These are phyloP conservation scores for Gobiocypris rarus DNA, from an alignment of 2,113 vertebrate species.

Conservation along the genomic window DNA sequence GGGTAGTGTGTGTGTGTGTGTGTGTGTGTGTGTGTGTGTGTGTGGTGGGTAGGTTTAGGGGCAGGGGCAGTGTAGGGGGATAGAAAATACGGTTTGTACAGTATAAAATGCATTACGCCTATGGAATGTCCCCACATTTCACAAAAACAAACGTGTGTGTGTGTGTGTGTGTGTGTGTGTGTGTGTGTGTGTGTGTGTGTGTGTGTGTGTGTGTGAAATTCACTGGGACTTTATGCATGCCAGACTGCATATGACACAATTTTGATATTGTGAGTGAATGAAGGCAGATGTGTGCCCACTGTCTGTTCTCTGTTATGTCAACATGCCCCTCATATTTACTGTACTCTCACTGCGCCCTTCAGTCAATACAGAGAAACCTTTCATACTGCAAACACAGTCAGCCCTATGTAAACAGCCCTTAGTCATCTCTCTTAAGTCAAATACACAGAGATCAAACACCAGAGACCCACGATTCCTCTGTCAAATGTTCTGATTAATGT, in stretches of 20 bases:
- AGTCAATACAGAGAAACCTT: conserved; percentile 14
- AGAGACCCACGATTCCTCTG: background rate
- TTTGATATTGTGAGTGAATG: background rate
- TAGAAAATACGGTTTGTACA: no score
- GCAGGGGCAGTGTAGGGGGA: no score
- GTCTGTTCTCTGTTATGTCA: conserved; percentile 41
- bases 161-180: no score
- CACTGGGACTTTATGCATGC: background rate
- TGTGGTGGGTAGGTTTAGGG: no score
- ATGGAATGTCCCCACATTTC: no score
- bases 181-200: no score
- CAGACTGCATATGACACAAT: conserved; percentile 5
- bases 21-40: no score
- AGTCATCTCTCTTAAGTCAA: background rate
- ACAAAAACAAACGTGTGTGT: no score
- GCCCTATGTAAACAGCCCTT: background rate
- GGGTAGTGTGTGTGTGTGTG: no score
- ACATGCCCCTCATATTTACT: conserved; percentile 45
- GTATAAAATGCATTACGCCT: no score
- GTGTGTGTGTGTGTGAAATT: no score
- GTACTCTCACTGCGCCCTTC: conserved; percentile 30
- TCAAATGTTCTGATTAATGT: conserved; percentile 6
- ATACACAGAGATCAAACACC: background rate
- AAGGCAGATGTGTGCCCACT: background rate
- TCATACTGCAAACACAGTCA: conserved; percentile 14